Base-by-base conservation (phyloP, 1,140 invertebrate genomes). In the Augochlora pura region DNA sequence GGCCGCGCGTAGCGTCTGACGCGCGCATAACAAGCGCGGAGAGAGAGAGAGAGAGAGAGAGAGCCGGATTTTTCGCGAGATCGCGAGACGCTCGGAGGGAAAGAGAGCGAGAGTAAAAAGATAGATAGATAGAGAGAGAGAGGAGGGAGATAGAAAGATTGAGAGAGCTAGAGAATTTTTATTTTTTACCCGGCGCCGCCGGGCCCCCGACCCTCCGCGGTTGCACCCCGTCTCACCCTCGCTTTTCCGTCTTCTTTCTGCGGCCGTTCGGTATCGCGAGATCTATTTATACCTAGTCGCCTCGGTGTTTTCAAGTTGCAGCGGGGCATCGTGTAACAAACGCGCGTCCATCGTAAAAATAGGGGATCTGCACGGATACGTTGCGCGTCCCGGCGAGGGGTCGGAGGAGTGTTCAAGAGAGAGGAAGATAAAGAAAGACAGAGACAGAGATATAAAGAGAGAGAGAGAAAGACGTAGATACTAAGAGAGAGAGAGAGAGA, bases 261-360 rank as follows among this genome's bases (percentile, higher is more conserved):
- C 57, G 39, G 14, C 8, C 32, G 57, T 74, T 60, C 66, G 71
- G 62, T 85, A 79, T 75, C 73, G 69, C 81, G 77, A 59, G 70
- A 83, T 86, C 85, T 86, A 86, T 86, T 86, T 86, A 86, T 86
- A 86, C 77, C 68, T 86, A 86, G 85, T 83, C 77, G 77, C 49
- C 49, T 39, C 78, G 80, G 63, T 86, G 85, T 86, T 87, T 86
- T 87, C 83, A 80, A 87, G 68, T 83, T 82, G 85, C 87, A 82
- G 71, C 84, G 72, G 74, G 32, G 25, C 74, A 78, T 78, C 80
- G 77, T 81, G 85, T 84, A 81, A 79, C 81, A 88, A 87, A 81
- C 78, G 75, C 81, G 84, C 82, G 72, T 86, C 77, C 72, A 73
- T 75, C 69, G 80, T 87, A 87, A 87, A 87, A 86, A 86, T 87